Base-by-base conservation (phyloP, 2,797 vertebrate genomes). In the Melanotaenia pygmaea region DNA sequence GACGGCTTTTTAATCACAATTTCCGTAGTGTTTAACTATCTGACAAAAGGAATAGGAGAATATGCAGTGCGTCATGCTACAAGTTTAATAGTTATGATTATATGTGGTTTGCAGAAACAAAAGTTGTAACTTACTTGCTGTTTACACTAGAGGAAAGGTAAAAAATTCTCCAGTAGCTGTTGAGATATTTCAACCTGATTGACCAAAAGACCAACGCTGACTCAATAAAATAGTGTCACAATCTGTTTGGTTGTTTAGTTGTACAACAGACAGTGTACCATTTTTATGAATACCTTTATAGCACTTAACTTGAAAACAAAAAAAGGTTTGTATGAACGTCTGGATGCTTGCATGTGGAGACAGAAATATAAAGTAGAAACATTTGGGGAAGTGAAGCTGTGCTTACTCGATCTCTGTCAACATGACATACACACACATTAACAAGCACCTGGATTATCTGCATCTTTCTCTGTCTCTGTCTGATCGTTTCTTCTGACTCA, bases 311-410 rank as follows among this genome's bases (percentile, higher is more conserved):
- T 72, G 2, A 65, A 56, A 51, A 37, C 60, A 47, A 62, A 75
- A 75, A 62, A 6, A 18, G 63, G n/a, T 28, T n/a, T 53, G 58
- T 66, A 13, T 54, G 13, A 62, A 10, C 71, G 18, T 65, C 11
- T 56, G 24, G n/a, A 37, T 45, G 53, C 9, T 54, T 66, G n/a
- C 30, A 56, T 65, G 76, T 63, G 35, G 59, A 74, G 61, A 76
- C 50, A n/a, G 59, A 66, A 57, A 50, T 64, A 62, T 69, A 82
- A 50, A 78, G 68, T 59, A 72, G 66, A 63, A 82, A 69, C 88
- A 88, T 87, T 72, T 87, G 84, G 72, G 38, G 62, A 86, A 86
- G 84, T 63, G 81, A 81, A 85, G 76, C 64, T 16, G 54, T 57
- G 54, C 16, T 18, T 43, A 53, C 38, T 56, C 32, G 32, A 64